Percentiles rank a stretch among this genome's conserved stretches.
Evolutionary conservation across 2,888 invertebrate species (phyloP).

Genomic region (Morinoia aosen): DNA sequence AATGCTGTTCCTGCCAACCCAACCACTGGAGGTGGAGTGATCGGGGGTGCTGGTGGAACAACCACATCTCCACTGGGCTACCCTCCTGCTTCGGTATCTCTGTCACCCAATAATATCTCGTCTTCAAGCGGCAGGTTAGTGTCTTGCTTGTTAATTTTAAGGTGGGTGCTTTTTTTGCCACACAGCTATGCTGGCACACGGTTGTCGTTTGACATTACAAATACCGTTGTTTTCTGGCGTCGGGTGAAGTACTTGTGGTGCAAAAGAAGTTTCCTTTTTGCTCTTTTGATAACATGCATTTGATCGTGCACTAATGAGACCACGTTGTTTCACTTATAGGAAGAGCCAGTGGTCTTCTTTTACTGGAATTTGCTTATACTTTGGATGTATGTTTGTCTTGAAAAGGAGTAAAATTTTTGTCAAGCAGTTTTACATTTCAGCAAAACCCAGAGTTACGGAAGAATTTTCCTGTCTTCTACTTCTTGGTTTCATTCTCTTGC

Average conservation of each 20-base stretch:
- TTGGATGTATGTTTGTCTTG: too few relatives aligned
- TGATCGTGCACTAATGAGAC: neutral
- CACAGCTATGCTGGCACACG: neutral
- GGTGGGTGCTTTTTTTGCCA: neutral
- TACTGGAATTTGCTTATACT: neutral
- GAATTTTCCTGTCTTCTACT: too few relatives aligned
- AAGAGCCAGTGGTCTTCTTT: neutral
- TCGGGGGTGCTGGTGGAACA: neutral
- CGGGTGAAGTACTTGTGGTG: neutral
- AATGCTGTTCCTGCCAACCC: neutral
- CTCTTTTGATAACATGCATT: neutral
- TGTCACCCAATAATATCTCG: neutral
- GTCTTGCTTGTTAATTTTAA: neutral
- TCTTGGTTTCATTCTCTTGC: too few relatives aligned
- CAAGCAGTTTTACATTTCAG: too few relatives aligned
- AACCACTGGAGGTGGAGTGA: neutral
- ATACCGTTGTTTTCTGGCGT: neutral
- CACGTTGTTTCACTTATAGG: neutral
- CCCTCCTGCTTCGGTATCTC: constrained; percentile 15
- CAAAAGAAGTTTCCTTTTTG: neutral
- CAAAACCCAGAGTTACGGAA: too few relatives aligned
- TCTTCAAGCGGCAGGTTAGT: constrained; percentile 6
- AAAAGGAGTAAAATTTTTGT: too few relatives aligned
- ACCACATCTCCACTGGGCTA: neutral
- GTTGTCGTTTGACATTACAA: too few relatives aligned